Conservation (phyloP, 2,797 vertebrate species). For the Mastacembelus armatus region DNA sequence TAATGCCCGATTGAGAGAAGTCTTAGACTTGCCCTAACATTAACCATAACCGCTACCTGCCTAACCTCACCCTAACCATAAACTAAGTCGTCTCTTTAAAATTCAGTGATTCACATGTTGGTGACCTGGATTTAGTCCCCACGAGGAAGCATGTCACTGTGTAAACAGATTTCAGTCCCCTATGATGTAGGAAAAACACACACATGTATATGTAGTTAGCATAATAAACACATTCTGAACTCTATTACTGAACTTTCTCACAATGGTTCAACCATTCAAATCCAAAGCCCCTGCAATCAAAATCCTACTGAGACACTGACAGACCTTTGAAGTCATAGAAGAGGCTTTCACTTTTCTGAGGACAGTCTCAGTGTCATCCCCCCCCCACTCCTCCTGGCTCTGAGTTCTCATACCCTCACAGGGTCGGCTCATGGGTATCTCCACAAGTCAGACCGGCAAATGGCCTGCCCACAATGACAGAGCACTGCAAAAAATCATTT, state of each 20-base stretch:
- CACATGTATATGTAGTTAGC: no score
- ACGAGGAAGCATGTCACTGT: no score
- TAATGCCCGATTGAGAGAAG: no score
- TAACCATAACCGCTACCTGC: no score
- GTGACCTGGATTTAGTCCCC: no score
- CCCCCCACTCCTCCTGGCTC: slow-evolving; percentile 28
- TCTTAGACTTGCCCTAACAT: no score
- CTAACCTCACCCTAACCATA: no score
- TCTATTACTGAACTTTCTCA: background rate
- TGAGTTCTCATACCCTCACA: slow-evolving; percentile 49
- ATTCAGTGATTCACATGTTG: no score
- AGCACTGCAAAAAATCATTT: slow-evolving; percentile 64
- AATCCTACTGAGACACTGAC: slow-evolving; percentile 43
- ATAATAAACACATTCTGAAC: background rate
- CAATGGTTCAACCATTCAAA: slow-evolving; percentile 18
- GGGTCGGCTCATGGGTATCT: slow-evolving; percentile 62
- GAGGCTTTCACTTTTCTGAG: slow-evolving; percentile 48
- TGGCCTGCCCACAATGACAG: slow-evolving; percentile 56
- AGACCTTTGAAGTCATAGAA: slow-evolving; percentile 57
- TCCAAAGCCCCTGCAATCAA: slow-evolving; percentile 33
- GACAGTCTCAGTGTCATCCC: slow-evolving; percentile 50
- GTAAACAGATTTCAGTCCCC: no score
- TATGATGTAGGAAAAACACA: no score
- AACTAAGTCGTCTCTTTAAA: no score
- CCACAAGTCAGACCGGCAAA: slow-evolving; percentile 50